Evolutionary conservation across 2,888 invertebrate species (phyloP), one percentile per base, ranked within the genome.

Genomic region (Shargacucullia verbasci): DNA sequence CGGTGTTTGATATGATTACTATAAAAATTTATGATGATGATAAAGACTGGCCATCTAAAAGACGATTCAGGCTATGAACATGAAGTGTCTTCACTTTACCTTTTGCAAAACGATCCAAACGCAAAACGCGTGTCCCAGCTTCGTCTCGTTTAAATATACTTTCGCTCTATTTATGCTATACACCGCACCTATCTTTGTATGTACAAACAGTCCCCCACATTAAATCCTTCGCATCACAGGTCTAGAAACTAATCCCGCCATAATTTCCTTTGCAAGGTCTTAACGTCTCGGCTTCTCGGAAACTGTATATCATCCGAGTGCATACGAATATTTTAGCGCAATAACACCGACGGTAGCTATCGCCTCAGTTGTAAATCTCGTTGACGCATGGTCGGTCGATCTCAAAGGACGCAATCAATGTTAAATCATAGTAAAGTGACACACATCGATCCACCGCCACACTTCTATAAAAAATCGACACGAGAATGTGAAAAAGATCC

Each of bases 321-420:
- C 73, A 68, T 78, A 73, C 78, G 77, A 75, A 79, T 76, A 84
- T 81, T 76, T 79, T 63, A 66, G 67, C 63, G 80, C 80, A 82
- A 83, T 86, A 85, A 83, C 79, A 71, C 69, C 73, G 48, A 13
- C 84, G 79, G 88, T 86, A 87, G 89, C 87, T 77, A 86, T 87
- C 79, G 80, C 78, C 70, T 78, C 81, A 82, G 90, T 78, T 87
- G 89, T 90, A 91, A 91, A 92, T 90, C 88, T 89, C 77, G 68
- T 73, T 66, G 71, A 73, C 50, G 60, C 66, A 45, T 39, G 56
- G 71, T 82, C 88, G 87, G 89, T 63, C 56, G 61, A 57, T 46
- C 80, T 89, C 89, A 91, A 91, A 91, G 87, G 79, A 85, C 59
- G 79, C 86, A 90, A 91, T 91, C 90, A 90, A 88, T 87, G 87